Conservation (phyloP, 1,140 invertebrate species). For the Papilio polytes region DNA sequence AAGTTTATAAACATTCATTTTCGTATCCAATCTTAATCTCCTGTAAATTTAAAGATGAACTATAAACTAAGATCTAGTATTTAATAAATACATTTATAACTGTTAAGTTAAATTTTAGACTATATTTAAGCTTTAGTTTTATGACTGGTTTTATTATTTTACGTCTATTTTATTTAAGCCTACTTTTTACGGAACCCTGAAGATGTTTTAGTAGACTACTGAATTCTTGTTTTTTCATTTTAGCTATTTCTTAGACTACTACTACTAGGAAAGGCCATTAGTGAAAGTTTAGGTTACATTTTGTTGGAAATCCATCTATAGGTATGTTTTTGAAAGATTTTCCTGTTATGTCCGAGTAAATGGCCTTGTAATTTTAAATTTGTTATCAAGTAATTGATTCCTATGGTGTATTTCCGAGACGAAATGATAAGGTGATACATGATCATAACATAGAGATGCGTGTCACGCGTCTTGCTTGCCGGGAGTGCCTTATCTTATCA, state of each 20-base stretch:
- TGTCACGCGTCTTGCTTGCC: constrained; percentile 64
- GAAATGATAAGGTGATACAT: constrained; percentile 56
- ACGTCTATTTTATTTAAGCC: not conserved
- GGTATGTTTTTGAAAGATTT: not conserved
- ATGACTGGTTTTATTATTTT: not conserved
- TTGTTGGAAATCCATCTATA: no score
- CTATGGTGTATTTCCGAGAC: constrained; percentile 64
- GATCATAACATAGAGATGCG: constrained; percentile 60
- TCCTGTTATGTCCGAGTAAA: not conserved
- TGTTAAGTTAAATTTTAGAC: no score
- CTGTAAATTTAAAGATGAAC: not conserved
- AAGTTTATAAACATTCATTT: constrained; percentile 12
- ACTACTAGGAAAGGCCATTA: no score
- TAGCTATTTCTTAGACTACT: no score
- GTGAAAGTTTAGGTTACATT: no score
- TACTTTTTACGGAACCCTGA: not conserved
- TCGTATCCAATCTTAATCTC: not conserved
- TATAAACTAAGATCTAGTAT: not conserved
- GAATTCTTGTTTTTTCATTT: no score
- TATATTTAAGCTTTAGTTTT: no score
- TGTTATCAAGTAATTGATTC: constrained; percentile 40
- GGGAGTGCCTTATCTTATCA: constrained; percentile 76
- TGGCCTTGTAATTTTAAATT: constrained; percentile 8
- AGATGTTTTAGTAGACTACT: not conserved
- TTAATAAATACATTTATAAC: not conserved